A percentile compares a stretch with the other conserved stretches of the same genome.
Conservation (phyloP, 2,888 invertebrate genomes). For the Diplolepis rosae region DNA sequence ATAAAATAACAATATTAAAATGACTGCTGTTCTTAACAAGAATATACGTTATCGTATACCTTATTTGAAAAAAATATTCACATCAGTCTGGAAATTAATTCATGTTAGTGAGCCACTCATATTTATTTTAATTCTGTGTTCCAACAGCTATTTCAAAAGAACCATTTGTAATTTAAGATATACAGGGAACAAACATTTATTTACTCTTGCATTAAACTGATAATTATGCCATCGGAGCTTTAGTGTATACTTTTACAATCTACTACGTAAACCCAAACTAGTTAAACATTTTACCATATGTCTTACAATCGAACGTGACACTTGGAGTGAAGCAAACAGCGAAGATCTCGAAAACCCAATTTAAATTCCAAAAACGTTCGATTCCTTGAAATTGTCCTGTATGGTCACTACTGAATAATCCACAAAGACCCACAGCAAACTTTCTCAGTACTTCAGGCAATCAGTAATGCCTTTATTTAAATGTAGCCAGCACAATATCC, state of each 20-base stretch:
- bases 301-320: constrained; percentile 5
- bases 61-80: too few species aligned
- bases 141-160: too few species aligned
- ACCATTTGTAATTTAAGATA: too few species aligned
- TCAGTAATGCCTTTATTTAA: constrained; percentile 26
- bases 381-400: constrained; percentile 20
- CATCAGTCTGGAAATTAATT: too few species aligned
- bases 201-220: not conserved
- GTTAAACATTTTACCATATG: not conserved
- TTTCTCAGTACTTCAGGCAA: constrained; percentile 12
- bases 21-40: too few species aligned
- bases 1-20: too few species aligned
- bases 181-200: not conserved
- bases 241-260: not conserved
- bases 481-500: constrained; percentile 5
- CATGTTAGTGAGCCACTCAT: too few species aligned
- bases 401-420: constrained; percentile 14
- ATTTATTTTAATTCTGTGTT: too few species aligned
- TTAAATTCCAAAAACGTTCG: constrained; percentile 19
- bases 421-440: not conserved
- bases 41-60: too few species aligned
- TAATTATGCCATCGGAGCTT: not conserved
- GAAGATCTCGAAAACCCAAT: not conserved
- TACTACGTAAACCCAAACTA: not conserved
- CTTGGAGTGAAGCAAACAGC: not conserved